Percentiles rank a stretch among this genome's conserved stretches.
phyloP scores from a whole-genome alignment of 2,888 invertebrate species.

The Temnothorax unifasciatus region DNA sequence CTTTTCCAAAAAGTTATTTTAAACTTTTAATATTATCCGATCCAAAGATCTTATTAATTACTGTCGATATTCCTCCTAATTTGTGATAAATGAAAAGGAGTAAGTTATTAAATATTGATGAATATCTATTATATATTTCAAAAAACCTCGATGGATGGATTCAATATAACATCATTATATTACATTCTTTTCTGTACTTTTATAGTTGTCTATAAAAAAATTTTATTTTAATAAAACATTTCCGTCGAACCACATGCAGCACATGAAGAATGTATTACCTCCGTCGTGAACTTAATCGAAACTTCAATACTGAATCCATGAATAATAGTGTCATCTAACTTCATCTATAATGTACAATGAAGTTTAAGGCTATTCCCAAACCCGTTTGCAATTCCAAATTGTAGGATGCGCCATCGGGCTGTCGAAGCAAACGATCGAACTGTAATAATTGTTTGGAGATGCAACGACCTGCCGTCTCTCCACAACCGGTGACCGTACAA shows the following conservation, averaged over 20 bases:
- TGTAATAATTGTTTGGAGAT: slow-evolving; percentile 54
- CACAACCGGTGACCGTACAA: not conserved
- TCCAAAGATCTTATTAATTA: not conserved
- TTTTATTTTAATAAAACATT: slow-evolving; percentile 8
- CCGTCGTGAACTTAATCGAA: slow-evolving; percentile 38
- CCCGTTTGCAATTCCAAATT: slow-evolving; percentile 56
- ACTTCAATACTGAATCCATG: slow-evolving; percentile 53
- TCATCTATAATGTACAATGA: slow-evolving; percentile 39
- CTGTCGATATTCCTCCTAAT: not conserved
- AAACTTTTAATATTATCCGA: not conserved
- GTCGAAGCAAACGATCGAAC: slow-evolving; percentile 49
- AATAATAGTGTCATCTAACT: slow-evolving; percentile 52
- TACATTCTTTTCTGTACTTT: not conserved
- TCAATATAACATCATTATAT: not conserved
- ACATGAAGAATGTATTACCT: slow-evolving; percentile 37
- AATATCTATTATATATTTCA: no score
- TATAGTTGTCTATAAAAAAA: not conserved
- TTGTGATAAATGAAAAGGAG: not conserved
- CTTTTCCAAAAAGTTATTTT: not conserved
- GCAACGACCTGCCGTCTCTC: slow-evolving; percentile 41
- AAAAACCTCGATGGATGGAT: not conserved
- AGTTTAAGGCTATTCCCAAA: slow-evolving; percentile 55
- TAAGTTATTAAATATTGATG: no score
- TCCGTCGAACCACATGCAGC: slow-evolving; percentile 1
- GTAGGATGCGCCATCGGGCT: slow-evolving; percentile 35